phyloP scores from a whole-genome alignment of 2,797 vertebrate genomes.

The Anas capensis region DNA sequence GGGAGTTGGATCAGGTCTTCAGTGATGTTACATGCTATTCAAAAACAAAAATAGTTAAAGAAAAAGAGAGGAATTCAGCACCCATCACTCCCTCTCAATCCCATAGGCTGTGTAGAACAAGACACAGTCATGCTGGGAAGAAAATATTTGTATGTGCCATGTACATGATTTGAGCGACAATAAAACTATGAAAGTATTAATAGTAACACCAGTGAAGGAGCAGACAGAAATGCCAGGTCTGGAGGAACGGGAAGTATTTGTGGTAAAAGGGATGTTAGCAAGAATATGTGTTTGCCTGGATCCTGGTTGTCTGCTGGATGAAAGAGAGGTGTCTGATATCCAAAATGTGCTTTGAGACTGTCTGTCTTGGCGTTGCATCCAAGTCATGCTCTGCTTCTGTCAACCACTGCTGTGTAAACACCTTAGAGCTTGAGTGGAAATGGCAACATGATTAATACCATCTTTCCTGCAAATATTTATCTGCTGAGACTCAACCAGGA shows the following conservation, averaged over 20 bases:
- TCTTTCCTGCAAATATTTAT: slow-evolving; percentile 50
- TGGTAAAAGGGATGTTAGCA: not conserved
- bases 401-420: slow-evolving; percentile 1
- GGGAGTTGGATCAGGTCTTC: not conserved
- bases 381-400: not conserved
- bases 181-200: not conserved
- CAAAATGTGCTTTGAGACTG: not conserved
- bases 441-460: not conserved
- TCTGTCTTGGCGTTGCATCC: not conserved
- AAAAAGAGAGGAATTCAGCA: not conserved
- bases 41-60: not conserved
- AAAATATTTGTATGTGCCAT: not conserved
- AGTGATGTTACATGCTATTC: not conserved
- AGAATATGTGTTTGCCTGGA: not conserved
- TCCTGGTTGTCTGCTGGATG: not conserved
- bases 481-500: not conserved
- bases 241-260: not conserved
- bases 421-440: slow-evolving; percentile 38
- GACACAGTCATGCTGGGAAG: not conserved
- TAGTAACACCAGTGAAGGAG: not conserved
- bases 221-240: not conserved
- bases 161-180: fast-evolving
- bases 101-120: not conserved
- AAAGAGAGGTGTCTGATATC: not conserved
- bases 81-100: not conserved